These are phyloP conservation scores for Thunnus maccoyii DNA, from an alignment of 2,113 vertebrate species.

Conservation along the genomic window DNA sequence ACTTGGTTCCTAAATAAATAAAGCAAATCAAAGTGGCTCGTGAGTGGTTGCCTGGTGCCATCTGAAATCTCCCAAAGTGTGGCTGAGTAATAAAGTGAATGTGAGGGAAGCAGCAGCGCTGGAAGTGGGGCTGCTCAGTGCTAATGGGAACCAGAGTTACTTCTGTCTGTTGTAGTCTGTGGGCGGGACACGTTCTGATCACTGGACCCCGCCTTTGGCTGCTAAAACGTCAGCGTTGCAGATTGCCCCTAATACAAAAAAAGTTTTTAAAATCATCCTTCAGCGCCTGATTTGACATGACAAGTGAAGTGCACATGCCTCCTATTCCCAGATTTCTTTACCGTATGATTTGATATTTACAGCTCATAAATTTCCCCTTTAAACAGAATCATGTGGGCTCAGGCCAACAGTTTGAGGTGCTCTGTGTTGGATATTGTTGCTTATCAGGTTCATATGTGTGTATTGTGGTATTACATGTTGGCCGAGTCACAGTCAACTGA, in stretches of 20 bases:
- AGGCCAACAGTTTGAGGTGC: slow-evolving; percentile 25
- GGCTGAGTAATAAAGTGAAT: slow-evolving; percentile 86
- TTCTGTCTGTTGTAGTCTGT: slow-evolving; percentile 80
- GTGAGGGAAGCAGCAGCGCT: slow-evolving; percentile 76
- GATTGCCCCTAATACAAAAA: slow-evolving; percentile 40
- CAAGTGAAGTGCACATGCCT: slow-evolving; percentile 60
- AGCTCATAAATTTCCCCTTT: slow-evolving; percentile 63
- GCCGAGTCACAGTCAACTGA: slow-evolving; percentile 35
- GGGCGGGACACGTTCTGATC: slow-evolving; percentile 72
- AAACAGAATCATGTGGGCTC: slow-evolving; percentile 57
- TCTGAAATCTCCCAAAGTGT: slow-evolving; percentile 83
- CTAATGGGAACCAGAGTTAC: slow-evolving; percentile 86
- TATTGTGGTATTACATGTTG: slow-evolving; percentile 14
- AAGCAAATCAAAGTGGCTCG: slow-evolving; percentile 79
- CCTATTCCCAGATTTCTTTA: slow-evolving; percentile 54
- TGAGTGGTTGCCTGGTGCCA: slow-evolving; percentile 79
- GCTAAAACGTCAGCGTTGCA: slow-evolving; percentile 60
- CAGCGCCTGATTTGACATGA: slow-evolving; percentile 62
- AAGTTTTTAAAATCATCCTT: slow-evolving; percentile 39
- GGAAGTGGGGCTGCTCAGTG: slow-evolving; percentile 75
- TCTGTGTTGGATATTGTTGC: slow-evolving; percentile 42
- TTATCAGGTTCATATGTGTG: slow-evolving; percentile 56
- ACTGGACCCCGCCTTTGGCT: slow-evolving; percentile 55
- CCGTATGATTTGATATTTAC: slow-evolving; percentile 72
- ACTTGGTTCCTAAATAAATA: slow-evolving; percentile 79